These are phyloP conservation scores for Oreonectes daqikongensis DNA, from an alignment of 2,797 vertebrate species.

Conservation along the genomic window DNA sequence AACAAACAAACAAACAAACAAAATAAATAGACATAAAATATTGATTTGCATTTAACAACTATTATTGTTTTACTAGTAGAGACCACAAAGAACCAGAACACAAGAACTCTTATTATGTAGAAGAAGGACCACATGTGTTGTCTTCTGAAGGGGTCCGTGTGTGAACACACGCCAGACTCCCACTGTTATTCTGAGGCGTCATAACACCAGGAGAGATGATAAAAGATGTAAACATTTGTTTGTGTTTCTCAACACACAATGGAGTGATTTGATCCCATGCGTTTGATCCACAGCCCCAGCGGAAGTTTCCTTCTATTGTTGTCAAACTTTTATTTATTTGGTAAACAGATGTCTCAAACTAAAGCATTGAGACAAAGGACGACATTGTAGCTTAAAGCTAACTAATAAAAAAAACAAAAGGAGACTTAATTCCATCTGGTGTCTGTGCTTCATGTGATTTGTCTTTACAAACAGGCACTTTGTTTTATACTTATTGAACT, in stretches of 20 bases:
- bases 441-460: neutral
- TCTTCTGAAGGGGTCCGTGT: neutral
- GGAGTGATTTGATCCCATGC: neutral
- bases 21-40: neutral
- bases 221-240: neutral
- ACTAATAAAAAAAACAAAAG: constrained; percentile 53
- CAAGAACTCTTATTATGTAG: neutral
- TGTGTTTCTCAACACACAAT: neutral
- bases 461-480: neutral
- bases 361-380: neutral
- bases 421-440: neutral
- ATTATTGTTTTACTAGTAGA: too few relatives aligned
- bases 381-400: neutral
- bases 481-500: neutral
- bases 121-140: neutral
- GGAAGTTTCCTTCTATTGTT: neutral
- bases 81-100: neutral
- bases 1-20: too few relatives aligned
- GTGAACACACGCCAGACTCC: neutral
- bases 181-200: neutral
- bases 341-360: constrained; percentile 1
- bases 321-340: neutral
- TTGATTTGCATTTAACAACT: neutral
- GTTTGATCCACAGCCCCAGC: constrained; percentile 1
- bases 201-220: neutral